Conservation (phyloP, 2,888 invertebrate species). For the Tenthredo scrophulariae region DNA sequence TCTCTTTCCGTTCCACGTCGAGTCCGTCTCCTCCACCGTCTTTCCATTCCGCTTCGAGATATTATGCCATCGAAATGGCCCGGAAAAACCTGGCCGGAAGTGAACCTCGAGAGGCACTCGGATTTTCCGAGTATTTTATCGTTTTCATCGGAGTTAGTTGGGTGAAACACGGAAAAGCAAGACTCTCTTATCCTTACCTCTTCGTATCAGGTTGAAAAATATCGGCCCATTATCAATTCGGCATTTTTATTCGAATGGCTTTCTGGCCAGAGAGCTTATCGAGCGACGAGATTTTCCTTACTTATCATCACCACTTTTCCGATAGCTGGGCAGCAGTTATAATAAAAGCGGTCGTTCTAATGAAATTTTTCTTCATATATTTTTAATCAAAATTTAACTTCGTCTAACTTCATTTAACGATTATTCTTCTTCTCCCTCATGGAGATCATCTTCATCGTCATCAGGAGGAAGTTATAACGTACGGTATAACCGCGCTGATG, state of each 20-base stretch:
- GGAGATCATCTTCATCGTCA: conserved; percentile 3
- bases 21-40: conserved; percentile 7
- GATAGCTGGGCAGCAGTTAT: neutral
- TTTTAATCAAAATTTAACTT: neutral
- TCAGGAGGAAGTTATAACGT: conserved; percentile 26
- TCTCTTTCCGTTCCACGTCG: conserved; percentile 37
- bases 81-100: conserved; percentile 51
- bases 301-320: neutral
- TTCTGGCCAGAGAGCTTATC: neutral
- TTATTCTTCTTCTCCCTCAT: neutral
- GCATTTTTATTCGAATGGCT: neutral
- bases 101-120: conserved; percentile 38
- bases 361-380: neutral
- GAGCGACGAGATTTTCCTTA: neutral
- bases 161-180: neutral
- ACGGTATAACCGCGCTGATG: neutral
- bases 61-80: conserved; percentile 40
- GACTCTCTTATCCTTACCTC: neutral
- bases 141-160: conserved; percentile 41
- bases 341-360: neutral
- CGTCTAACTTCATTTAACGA: neutral
- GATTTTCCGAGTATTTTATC: conserved; percentile 40
- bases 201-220: neutral
- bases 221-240: neutral
- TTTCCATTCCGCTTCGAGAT: conserved; percentile 42